Evolutionary conservation across 2,888 invertebrate species (phyloP), one percentile per base, ranked within the genome.

Genomic region (Platynereis dumerilii): DNA sequence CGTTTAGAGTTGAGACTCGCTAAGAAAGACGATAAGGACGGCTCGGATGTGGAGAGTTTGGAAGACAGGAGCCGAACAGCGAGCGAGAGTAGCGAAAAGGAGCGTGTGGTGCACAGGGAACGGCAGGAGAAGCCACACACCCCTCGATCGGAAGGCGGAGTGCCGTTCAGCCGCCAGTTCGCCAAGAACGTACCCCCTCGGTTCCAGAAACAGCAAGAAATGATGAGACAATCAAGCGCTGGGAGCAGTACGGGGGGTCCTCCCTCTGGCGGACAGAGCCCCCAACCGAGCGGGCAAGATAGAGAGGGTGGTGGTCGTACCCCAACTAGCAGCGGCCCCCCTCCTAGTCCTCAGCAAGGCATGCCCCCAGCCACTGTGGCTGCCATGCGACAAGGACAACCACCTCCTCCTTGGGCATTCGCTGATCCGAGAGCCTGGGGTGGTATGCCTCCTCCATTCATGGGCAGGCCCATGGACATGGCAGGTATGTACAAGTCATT

Each of bases 121-220:
- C 34, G 34, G 5, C 54, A 55, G 28, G 28, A 55, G 28, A 27
- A 29, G 28, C 53, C 53, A 24, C 28, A 29, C 28, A 20, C 55
- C 10, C 55, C 55, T 10, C 55, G 34, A 27, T n/a, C 28, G 1
- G 55, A 29, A 29, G 58, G 58, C 7, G 39, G 39, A n/a, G 22
- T 39, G 15, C 34, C 34, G 20, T 39, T 39, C 15, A 20, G 53
- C 15, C 20, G 64, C 0, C 58, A 58, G 54, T 64, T 64, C 34
- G 64, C 64, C 26, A 58, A 88, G 59, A 91, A 92, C 85, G 87
- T 94, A 78, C 94, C 94, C 61, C 94, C 94, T 20, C 88, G 94
- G 22, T 80, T 80, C 70, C 80, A 79, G 69, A 77, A 78, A 67
- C 65, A 61, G 44, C 58, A 62, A 42, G 55, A 62, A 39, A 57